Evolutionary conservation across 1,140 invertebrate genomes (phyloP).

Genomic region (Drosophila littoralis): DNA sequence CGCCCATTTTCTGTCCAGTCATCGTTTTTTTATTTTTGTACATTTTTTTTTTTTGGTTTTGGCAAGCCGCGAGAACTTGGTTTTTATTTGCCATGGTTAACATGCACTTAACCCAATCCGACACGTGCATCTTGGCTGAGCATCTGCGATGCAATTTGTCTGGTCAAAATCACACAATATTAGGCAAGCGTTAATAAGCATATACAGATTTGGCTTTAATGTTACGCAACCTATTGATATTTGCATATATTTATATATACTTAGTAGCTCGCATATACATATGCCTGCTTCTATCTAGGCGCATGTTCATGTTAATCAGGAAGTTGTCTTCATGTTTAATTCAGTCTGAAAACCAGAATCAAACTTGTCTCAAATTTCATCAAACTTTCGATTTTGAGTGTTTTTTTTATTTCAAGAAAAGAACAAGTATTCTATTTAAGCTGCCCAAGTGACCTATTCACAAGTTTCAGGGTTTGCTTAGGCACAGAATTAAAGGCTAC

Average conservation of each 20-base stretch:
- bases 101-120: constrained; percentile 4
- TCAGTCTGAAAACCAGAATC: too few species aligned
- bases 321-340: too few species aligned
- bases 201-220: background rate
- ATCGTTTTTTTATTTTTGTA: constrained; percentile 39
- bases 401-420: too few species aligned
- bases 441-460: too few species aligned
- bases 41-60: background rate
- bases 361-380: too few species aligned
- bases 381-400: too few species aligned
- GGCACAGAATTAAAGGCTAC: too few species aligned
- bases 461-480: too few species aligned
- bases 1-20: constrained; percentile 49
- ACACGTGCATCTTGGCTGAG: background rate
- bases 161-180: background rate
- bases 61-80: constrained; percentile 28
- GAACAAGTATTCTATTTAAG: too few species aligned
- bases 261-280: too few species aligned
- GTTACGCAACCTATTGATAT: background rate
- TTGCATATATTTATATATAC: background rate
- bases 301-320: too few species aligned
- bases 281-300: too few species aligned
- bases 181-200: background rate
- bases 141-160: background rate
- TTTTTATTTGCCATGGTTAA: background rate